These are phyloP conservation scores for Agelaius tricolor DNA, from an alignment of 2,113 vertebrate species.

Conservation along the genomic window DNA sequence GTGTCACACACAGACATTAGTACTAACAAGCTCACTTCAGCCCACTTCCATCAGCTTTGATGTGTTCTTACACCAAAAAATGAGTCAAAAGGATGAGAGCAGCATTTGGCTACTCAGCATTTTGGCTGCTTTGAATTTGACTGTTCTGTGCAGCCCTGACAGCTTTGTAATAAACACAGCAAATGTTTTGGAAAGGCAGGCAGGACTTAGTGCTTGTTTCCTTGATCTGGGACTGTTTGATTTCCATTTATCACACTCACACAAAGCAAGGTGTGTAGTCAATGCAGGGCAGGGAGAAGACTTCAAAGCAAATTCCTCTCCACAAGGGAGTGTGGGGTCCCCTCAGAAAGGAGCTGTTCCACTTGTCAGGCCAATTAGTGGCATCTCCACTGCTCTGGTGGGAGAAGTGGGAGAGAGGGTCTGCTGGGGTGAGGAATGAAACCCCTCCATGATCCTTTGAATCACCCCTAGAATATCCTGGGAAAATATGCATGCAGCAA, in stretches of 20 bases:
- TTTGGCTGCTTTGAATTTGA: background rate
- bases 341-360: slow-evolving; percentile 16
- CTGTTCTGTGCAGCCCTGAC: background rate
- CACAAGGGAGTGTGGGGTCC: background rate
- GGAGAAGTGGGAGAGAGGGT: background rate
- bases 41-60: background rate
- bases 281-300: background rate
- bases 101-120: background rate
- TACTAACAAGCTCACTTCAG: background rate
- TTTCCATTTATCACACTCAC: background rate
- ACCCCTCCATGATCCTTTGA: background rate
- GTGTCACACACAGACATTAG: background rate
- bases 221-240: background rate
- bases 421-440: background rate
- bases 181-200: background rate
- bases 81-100: background rate
- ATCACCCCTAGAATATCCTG: background rate
- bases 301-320: slow-evolving; percentile 42
- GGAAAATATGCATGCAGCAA: background rate
- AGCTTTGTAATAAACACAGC: background rate
- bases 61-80: background rate
- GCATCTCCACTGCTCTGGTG: background rate
- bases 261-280: slow-evolving; percentile 42
- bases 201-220: background rate
- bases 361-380: slow-evolving; percentile 36